These are phyloP conservation scores for Cirrhinus molitorella DNA, from an alignment of 2,797 vertebrate species.

Conservation along the genomic window DNA sequence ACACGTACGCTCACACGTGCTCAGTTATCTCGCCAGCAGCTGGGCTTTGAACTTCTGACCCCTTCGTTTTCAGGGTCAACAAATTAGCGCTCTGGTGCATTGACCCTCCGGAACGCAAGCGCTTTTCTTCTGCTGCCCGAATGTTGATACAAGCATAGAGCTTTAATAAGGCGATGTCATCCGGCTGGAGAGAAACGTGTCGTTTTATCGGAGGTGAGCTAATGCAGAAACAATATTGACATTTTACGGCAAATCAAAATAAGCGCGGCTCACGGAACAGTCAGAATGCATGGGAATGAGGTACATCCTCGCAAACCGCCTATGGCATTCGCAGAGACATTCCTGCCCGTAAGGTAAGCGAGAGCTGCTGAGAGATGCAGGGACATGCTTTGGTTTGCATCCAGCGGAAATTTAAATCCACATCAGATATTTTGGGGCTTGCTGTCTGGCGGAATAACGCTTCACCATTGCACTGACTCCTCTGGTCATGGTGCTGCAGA, in stretches of 20 bases:
- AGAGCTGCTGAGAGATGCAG: conserved; percentile 19
- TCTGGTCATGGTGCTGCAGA: not conserved
- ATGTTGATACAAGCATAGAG: conserved; percentile 64
- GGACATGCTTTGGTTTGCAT: conserved; percentile 32
- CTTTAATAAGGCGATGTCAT: conserved; percentile 68
- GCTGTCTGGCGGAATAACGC: conserved; percentile 42
- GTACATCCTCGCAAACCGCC: conserved; percentile 11
- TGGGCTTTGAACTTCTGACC: conserved; percentile 71
- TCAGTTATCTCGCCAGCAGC: conserved; percentile 61
- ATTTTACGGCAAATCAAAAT: conserved; percentile 62
- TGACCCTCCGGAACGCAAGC: conserved; percentile 64
- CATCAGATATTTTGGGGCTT: conserved; percentile 38
- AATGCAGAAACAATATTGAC: conserved; percentile 69
- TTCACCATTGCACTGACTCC: not conserved
- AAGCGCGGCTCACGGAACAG: conserved; percentile 44
- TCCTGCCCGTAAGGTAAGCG: conserved; percentile 33
- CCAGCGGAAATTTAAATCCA: conserved; percentile 28
- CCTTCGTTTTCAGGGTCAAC: conserved; percentile 68
- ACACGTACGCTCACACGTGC: conserved; percentile 28
- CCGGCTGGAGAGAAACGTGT: conserved; percentile 55
- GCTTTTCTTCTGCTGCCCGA: conserved; percentile 54
- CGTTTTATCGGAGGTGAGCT: conserved; percentile 67
- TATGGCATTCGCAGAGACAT: conserved; percentile 21
- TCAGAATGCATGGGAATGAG: conserved; percentile 42
- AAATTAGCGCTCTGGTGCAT: conserved; percentile 65